Conservation (phyloP, 2,888 invertebrate genomes). For the Ceramica pisi region DNA sequence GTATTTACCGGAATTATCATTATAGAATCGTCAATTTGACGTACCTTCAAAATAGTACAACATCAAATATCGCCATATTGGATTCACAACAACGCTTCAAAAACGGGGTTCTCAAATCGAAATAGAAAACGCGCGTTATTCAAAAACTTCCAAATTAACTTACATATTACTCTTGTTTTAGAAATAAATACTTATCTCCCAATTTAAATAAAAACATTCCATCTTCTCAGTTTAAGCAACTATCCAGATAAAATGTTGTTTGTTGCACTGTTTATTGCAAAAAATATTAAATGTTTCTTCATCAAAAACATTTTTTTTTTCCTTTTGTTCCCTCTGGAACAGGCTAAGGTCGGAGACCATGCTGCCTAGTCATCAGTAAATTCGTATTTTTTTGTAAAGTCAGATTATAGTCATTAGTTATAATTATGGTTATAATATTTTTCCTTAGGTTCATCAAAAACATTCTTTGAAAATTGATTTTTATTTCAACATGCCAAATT, state of each 20-base stretch:
- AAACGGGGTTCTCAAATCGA: constrained; percentile 88
- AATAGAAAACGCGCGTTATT: constrained; percentile 78
- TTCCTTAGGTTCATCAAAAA: no score
- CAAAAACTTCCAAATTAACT: constrained; percentile 63
- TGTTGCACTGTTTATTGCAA: neutral
- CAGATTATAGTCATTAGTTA: no score
- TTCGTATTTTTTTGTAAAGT: no score
- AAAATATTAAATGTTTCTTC: neutral
- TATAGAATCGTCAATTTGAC: constrained; percentile 90
- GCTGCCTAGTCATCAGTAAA: no score
- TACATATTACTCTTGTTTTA: constrained; percentile 22
- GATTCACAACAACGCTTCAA: constrained; percentile 94
- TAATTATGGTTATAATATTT: no score
- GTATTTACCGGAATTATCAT: constrained; percentile 88
- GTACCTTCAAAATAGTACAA: constrained; percentile 91
- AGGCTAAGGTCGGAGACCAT: no score
- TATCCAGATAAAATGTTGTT: neutral
- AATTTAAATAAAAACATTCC: neutral
- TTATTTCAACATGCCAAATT: neutral
- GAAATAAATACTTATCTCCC: neutral
- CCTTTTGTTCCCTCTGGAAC: no score
- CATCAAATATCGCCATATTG: constrained; percentile 93
- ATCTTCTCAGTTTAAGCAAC: neutral
- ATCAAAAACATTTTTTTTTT: no score
- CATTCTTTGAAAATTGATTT: neutral